A percentile compares a stretch with the other conserved stretches of the same genome.
Evolutionary conservation across 2,888 invertebrate genomes (phyloP).

Genomic region (Drosophila quinaria): DNA sequence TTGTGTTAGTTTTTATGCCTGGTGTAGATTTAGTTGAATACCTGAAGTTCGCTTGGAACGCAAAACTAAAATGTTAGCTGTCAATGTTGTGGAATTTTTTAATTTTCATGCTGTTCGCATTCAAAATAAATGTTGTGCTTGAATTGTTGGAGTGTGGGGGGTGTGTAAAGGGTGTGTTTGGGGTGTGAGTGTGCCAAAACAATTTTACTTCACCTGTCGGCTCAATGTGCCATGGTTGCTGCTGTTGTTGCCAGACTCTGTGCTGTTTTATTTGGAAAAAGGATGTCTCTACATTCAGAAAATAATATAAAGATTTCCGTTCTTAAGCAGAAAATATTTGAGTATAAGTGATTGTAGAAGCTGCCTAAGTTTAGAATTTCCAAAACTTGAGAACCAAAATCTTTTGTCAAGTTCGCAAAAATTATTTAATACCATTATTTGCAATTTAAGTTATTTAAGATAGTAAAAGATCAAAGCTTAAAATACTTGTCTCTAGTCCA

Average conservation of each 20-base stretch:
- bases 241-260: conserved; percentile 38
- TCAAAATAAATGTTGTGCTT: conserved; percentile 37
- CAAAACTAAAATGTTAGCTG: conserved; percentile 46
- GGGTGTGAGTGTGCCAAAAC: conserved; percentile 37
- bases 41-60: conserved; percentile 20
- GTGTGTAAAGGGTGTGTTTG: conserved; percentile 2
- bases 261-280: conserved; percentile 27
- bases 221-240: conserved; percentile 55
- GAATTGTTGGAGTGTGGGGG: conserved; percentile 10
- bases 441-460: no score
- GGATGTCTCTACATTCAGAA: not conserved
- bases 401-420: no score
- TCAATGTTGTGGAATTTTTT: conserved; percentile 62
- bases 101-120: conserved; percentile 55
- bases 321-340: no score
- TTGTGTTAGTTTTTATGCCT: conserved; percentile 13
- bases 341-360: no score
- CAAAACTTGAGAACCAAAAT: no score
- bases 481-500: no score
- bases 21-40: conserved; percentile 25
- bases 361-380: no score
- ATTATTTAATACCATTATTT: no score
- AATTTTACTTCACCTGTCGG: conserved; percentile 73
- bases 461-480: no score
- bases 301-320: no score